Conservation (phyloP, 2,797 vertebrate species). For the Synanceia verrucosa region DNA sequence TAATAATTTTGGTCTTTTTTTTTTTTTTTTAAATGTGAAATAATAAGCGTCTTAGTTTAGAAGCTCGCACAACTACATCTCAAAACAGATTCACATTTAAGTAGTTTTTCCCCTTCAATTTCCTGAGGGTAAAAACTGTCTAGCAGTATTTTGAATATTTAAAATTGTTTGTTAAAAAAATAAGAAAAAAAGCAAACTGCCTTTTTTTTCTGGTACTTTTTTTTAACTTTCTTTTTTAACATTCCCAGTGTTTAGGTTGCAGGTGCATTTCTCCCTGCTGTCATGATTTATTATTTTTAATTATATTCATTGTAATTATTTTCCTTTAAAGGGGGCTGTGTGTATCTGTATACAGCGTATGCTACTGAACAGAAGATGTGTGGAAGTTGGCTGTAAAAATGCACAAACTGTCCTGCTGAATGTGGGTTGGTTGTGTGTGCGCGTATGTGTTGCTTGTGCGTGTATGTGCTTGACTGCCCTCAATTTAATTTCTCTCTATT, state of each 20-base stretch:
- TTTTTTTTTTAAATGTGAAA: conserved; percentile 47
- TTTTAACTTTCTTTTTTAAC: conserved; percentile 47
- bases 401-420: conserved; percentile 47
- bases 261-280: conserved; percentile 54
- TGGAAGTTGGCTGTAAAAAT: conserved; percentile 58
- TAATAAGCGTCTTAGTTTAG: conserved; percentile 56
- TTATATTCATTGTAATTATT: conserved; percentile 63
- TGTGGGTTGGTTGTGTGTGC: conserved; percentile 55
- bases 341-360: conserved; percentile 66
- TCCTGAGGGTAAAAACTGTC: conserved; percentile 57
- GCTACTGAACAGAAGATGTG: conserved; percentile 66
- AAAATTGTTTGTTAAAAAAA: conserved; percentile 63
- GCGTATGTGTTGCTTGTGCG: conserved; percentile 38
- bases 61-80: conserved; percentile 64
- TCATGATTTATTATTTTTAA: conserved; percentile 49
- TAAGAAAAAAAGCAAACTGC: conserved; percentile 17
- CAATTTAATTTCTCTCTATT: conserved; percentile 40
- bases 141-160: conserved; percentile 78
- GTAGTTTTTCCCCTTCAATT: conserved; percentile 45
- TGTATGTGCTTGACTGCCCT: conserved; percentile 58
- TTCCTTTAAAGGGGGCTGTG: conserved; percentile 41
- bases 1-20: conserved; percentile 48
- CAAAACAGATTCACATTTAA: conserved; percentile 58
- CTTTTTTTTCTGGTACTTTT: conserved; percentile 50
- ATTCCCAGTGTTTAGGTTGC: conserved; percentile 79